Evolutionary conservation across 2,113 vertebrate genomes (phyloP), one percentile per base, ranked within the genome.

Genomic region (Mohoua ochrocephala): DNA sequence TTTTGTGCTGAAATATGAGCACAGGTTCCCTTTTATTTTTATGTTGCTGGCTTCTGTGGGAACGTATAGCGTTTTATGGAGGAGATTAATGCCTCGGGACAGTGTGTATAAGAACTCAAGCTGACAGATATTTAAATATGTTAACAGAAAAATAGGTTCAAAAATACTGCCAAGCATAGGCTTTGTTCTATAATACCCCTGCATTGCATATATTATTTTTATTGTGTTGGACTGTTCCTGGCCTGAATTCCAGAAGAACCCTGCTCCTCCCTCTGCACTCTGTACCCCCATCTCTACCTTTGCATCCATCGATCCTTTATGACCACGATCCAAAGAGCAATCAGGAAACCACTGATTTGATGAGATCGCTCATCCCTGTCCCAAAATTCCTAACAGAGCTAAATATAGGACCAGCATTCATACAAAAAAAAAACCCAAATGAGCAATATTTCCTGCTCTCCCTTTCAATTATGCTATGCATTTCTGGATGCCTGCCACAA

Each of bases 171-270:
- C 86, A 88, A 64, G 64, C 17, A 2, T 2, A 77, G 80, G 41
- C n/a, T 91, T 84, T 44, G 74, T 91, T 87, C 69, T 80, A 4
- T 54, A 73, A 61, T 85, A 93, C 37, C 28, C 23, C 77, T 84
- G 65, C 70, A 75, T 54, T 82, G 37, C 67, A 61, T 85, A 39
- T 53, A 65, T 96, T 93, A 52, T 65, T 94, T 96, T 96, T 92
- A 89, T 76, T 59, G 8, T 35, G 42, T 65, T 94, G 60, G 69
- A 28, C 69, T 76, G 57, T 47, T 89, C 53, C 84, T 73, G 73
- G 35, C n/a, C 84, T 37, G 81, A 68, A 60, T 84, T 84, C 77
- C 70, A 54, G 44, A 71, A 74, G 47, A 70, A 17, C 21, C 11
- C 41, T 49, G 57, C 49, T 89, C 31, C 69, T 91, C 47, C 52